Conservation (phyloP, 2,888 invertebrate species). For the Allophyes oxyacanthae region DNA sequence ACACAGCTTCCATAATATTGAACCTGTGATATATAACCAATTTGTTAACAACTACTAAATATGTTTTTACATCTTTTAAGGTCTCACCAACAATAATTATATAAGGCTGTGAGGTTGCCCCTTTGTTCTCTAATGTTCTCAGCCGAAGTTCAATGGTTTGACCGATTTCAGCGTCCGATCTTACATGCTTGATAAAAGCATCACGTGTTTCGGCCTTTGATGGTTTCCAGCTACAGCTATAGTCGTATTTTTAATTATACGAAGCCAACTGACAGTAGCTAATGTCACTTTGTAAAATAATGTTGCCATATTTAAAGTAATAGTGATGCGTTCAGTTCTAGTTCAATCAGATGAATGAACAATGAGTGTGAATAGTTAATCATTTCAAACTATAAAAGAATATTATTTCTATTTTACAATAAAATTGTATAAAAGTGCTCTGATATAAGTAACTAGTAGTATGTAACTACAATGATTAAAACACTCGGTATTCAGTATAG, state of each 20-base stretch:
- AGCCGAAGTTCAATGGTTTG: background rate
- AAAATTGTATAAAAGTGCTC: too few relatives aligned
- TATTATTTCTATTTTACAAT: too few relatives aligned
- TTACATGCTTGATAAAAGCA: background rate
- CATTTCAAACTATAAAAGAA: too few relatives aligned
- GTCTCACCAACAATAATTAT: background rate
- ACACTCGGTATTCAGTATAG: too few relatives aligned
- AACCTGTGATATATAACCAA: background rate
- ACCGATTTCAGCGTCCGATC: background rate
- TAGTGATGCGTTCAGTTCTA: too few relatives aligned
- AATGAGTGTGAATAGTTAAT: too few relatives aligned
- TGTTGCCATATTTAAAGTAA: too few relatives aligned
- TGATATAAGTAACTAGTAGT: too few relatives aligned
- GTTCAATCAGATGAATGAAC: too few relatives aligned
- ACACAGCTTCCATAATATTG: background rate
- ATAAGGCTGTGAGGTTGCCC: background rate
- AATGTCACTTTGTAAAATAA: too few relatives aligned
- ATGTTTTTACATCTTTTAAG: background rate
- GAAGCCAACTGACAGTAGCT: too few relatives aligned
- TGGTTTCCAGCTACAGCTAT: background rate
- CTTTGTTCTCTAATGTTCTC: background rate
- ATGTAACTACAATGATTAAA: too few relatives aligned
- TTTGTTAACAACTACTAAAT: background rate
- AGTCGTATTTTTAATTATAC: background rate
- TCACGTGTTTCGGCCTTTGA: background rate